A percentile compares a stretch with the other conserved stretches of the same genome.
These are phyloP conservation scores for Corythaeola cristata DNA, from an alignment of 2,113 vertebrate species.

Conservation along the genomic window DNA sequence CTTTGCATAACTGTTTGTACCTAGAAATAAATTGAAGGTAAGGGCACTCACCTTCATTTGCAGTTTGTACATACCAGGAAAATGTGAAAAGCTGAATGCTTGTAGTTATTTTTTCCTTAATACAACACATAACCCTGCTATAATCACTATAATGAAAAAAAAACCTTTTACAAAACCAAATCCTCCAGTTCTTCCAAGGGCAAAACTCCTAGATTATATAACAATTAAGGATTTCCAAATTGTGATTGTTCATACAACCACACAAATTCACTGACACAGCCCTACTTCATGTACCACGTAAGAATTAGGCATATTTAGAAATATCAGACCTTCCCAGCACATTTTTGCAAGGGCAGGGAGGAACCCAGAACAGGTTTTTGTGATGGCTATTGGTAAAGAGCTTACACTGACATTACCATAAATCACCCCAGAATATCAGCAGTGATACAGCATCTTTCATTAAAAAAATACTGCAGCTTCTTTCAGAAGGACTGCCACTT, in stretches of 20 bases:
- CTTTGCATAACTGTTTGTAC: not conserved
- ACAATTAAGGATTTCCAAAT: not conserved
- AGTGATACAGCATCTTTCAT: not conserved
- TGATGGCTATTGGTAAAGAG: not conserved
- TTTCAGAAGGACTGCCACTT: slow-evolving; percentile 40
- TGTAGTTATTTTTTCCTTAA: not conserved
- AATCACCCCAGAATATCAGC: not conserved
- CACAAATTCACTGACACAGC: not conserved
- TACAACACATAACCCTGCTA: not conserved
- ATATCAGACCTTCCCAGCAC: not conserved
- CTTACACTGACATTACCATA: not conserved
- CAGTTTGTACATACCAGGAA: not conserved
- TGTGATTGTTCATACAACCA: not conserved
- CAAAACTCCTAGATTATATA: not conserved
- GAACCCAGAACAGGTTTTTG: not conserved
- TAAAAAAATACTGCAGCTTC: not conserved
- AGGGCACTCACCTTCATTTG: not conserved
- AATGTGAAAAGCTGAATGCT: not conserved
- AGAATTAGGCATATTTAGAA: not conserved
- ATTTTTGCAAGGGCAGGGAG: not conserved
- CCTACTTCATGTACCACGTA: not conserved
- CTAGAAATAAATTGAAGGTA: not conserved
- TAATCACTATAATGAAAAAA: not conserved
- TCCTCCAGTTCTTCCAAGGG: not conserved
- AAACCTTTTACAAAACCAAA: not conserved